These are phyloP conservation scores for Endotricha flammealis DNA, from an alignment of 2,888 invertebrate genomes.

Conservation along the genomic window DNA sequence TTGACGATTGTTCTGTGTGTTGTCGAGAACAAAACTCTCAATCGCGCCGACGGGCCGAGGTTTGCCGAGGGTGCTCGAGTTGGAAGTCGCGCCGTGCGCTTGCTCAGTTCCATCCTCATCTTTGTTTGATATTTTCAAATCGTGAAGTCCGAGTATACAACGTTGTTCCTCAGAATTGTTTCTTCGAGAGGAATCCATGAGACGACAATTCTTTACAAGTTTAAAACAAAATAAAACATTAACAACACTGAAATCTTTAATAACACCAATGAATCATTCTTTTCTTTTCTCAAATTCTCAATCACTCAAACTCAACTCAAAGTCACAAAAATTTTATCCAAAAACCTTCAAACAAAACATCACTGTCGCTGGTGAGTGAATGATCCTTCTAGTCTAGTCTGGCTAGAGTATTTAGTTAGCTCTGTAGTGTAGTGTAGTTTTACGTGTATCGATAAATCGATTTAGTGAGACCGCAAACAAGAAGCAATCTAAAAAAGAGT, in stretches of 20 bases:
- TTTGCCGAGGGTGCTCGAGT: slow-evolving; percentile 60
- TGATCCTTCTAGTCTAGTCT: no score
- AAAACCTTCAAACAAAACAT: slow-evolving; percentile 32
- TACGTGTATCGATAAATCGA: no score
- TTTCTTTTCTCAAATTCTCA: no score
- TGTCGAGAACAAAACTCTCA: slow-evolving; percentile 81
- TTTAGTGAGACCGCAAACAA: no score
- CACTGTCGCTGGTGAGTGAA: slow-evolving; percentile 6
- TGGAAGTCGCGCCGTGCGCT: slow-evolving; percentile 64
- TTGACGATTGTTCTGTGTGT: slow-evolving; percentile 61
- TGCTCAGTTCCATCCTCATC: slow-evolving; percentile 72
- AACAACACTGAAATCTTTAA: slow-evolving; percentile 17
- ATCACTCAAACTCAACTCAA: slow-evolving; percentile 27
- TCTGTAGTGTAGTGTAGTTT: no score
- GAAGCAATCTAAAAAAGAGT: no score
- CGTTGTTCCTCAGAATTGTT: slow-evolving; percentile 64
- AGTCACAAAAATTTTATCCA: slow-evolving; percentile 13
- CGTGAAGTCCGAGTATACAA: slow-evolving; percentile 69
- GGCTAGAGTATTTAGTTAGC: no score
- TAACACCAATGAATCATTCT: slow-evolving; percentile 44
- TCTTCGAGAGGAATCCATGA: slow-evolving; percentile 65
- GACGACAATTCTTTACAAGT: no score
- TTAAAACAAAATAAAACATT: slow-evolving; percentile 24
- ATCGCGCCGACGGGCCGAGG: slow-evolving; percentile 80
- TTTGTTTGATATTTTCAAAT: slow-evolving; percentile 73